Base-by-base conservation (phyloP, 2,797 vertebrate species). In the Phoxinus dragarum region DNA sequence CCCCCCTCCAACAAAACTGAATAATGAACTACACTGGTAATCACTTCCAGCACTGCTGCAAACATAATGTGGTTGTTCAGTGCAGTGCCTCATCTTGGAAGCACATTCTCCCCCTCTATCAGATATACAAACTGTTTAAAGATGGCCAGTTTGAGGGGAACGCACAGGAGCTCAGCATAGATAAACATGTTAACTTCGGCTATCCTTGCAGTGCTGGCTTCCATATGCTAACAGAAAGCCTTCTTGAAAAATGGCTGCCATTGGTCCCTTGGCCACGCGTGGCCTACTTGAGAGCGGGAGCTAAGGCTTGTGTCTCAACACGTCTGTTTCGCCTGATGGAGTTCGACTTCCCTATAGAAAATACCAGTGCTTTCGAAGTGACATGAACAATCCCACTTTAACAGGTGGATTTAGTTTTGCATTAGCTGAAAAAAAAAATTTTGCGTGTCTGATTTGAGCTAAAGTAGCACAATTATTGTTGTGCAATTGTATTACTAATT, bases 1-100 rank as follows among this genome's bases (percentile, higher is more conserved):
- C 21, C 67, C 42, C 9, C 71, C 52, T 47, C 90, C 87, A 90
- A 91, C 90, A 91, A 88, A 91, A 88, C 89, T 91, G 90, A 93
- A 94, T 94, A 93, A 95, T 90, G 86, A 94, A 94, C 92, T 93
- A 88, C 88, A 85, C 89, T 88, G 87, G 87, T 95, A 95, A 96
- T 95, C 86, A 93, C 90, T 95, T 92, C 89, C 94, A 95, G 93
- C 88, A 88, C 91, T 90, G 88, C 69, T 80, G 40, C 84, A 74
- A 5, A 11, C 87, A 89, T 88, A 90, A 92, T 91, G 90, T 89
- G 86, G 80, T 84, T 76, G 84, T 84, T 77, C 85, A 38, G 81
- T 52, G 73, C 81, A 19, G 67, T 85, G 61, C 56, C 87, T 82
- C 84, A 79, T 69, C 68, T 81, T 86, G 31, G 49, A 84, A 86